Base-by-base conservation (phyloP, 2,113 vertebrate species). In the Xenopus laevis region DNA sequence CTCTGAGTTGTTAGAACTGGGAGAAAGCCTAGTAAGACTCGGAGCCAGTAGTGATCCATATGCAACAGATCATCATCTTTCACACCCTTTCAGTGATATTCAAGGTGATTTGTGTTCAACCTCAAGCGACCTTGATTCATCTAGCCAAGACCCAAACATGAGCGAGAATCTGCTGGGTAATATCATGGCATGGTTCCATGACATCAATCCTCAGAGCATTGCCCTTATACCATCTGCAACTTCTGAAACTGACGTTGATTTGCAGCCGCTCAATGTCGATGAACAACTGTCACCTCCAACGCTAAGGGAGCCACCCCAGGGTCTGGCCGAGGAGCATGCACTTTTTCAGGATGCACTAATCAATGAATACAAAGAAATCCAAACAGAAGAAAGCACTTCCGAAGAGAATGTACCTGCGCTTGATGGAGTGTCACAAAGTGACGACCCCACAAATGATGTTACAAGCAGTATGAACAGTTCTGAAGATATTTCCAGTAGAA, bases 111-210 rank as follows among this genome's bases (percentile, higher is more conserved):
- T 91, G 17, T 87, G 83, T 77, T 90, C 92, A 20, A 87, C 89
- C 1, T 88, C 88, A 23, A 89, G 88, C 10, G 90, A 90, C n/a
- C 85, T 85, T 10, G 90, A 93, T 68, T 90, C 91, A 52, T 80
- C 86, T 71, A 82, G 79, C 69, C 88, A 89, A 17, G 92, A 95
- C 45, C 87, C 93, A 44, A 88, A 89, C 40, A 83, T 92, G 78
- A 94, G 60, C 74, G 95, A 96, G 80, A 97, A 98, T 83, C 92
- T 98, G 27, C 92, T 99, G 69, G 96, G 96, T 78, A 98, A 98
- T 82, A 98, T 99, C 79, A 97, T 99, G 96, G 97, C 97, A 71
- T 99, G 96, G 96, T 98, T 99, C 86, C 96, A 98, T 67, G 97
- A 99, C 85, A 97, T 98, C 92, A 97, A 98, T 84, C 96, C 97